phyloP scores from a whole-genome alignment of 2,888 invertebrate genomes.

The Xestoiulus laeticollis region DNA sequence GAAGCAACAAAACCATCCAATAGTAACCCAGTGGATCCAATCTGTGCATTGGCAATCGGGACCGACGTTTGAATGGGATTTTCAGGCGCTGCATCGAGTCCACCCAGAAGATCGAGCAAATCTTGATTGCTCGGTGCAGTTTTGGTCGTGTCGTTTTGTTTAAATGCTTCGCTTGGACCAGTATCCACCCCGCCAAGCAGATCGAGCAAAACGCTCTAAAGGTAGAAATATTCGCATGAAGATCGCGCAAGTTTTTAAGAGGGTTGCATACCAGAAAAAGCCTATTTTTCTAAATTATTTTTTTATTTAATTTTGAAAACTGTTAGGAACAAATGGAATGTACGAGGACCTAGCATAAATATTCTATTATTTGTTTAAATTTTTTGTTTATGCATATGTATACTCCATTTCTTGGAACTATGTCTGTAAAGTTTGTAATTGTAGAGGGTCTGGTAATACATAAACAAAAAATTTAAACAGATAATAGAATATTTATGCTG shows the following conservation, averaged over 20 bases:
- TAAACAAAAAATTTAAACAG: too few species aligned
- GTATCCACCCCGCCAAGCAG: slow-evolving; percentile 68
- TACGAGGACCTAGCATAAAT: too few species aligned
- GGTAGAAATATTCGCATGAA: neutral
- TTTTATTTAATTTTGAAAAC: too few species aligned
- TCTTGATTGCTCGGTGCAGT: slow-evolving; percentile 74
- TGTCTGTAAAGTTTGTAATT: too few species aligned
- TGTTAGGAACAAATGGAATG: too few species aligned
- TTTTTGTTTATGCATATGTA: too few species aligned
- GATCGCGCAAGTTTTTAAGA: neutral
- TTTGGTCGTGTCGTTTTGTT: slow-evolving; percentile 57
- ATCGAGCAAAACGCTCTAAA: slow-evolving; percentile 83
- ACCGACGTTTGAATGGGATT: slow-evolving; percentile 2
- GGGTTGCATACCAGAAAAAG: too few species aligned
- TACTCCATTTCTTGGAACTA: too few species aligned
- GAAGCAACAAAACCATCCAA: slow-evolving; percentile 49
- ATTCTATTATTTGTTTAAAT: too few species aligned
- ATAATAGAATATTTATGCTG: too few species aligned
- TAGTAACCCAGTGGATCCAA: slow-evolving; percentile 22
- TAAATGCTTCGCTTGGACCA: slow-evolving; percentile 58
- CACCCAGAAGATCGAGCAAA: slow-evolving; percentile 83
- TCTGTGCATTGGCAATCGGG: neutral
- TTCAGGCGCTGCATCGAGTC: slow-evolving; percentile 57
- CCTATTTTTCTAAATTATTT: too few species aligned
- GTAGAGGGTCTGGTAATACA: too few species aligned